Evolutionary conservation across 2,888 invertebrate genomes (phyloP), one percentile per base, ranked within the genome.

Genomic region (Isoperla grammatica): DNA sequence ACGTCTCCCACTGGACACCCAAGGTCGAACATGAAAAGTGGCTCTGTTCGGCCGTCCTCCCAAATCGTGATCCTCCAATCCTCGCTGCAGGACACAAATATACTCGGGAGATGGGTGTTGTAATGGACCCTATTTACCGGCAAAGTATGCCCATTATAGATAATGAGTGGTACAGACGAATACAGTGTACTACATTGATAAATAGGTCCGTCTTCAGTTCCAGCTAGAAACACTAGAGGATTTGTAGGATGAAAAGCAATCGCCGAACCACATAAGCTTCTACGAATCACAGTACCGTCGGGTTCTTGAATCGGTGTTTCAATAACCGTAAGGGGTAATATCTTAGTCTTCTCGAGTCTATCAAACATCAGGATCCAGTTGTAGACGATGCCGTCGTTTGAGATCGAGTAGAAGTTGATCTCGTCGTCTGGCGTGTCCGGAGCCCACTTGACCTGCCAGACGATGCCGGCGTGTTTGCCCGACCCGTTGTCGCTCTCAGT

Each of bases 21-120:
- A 62, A 79, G 68, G 66, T 79, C 78, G 68, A 78, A 79, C 1
- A 74, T 73, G 65, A 79, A 78, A 66, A 79, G 68, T 1, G 79
- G 76, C 60, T 76, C 75, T 61, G 78, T 89, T 63, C 89, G 78
- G 60, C 86, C 86, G 69, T 93, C 90, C 74, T 96, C 95, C 96
- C 96, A 97, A 61, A 97, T 90, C 77, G 95, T 95, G 42, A 97
- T 87, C 49, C 91, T 82, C 95, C 95, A 96, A 71, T 97, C 97
- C 1, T 89, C 90, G 59, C 94, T 88, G 70, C 95, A 95, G 5
- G 95, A 92, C n/a, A 90, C 86, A 71, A 94, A 97, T 63, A 97
- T 89, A 65, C 85, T 86, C 9, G 87, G 83, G 70, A 95, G 93
- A 73, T 80, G 95, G 70, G 83, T 83, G 75, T 96, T 97, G 75